Evolutionary conservation across 2,888 invertebrate species (phyloP).

Genomic region (Oscheius sp.): DNA sequence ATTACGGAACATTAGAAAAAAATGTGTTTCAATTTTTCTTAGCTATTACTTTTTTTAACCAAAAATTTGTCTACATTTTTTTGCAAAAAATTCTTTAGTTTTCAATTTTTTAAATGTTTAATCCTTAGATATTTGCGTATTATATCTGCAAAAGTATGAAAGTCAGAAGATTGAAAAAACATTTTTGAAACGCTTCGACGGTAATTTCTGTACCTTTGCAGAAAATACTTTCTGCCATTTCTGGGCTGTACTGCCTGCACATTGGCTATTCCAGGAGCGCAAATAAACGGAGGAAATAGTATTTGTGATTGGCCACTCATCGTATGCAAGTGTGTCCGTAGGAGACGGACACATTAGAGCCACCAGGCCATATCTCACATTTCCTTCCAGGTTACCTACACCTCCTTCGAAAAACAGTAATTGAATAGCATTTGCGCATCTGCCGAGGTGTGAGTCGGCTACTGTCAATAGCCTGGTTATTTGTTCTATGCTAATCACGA

Average conservation of each 20-base stretch:
- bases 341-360: neutral
- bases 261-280: slow-evolving; percentile 22
- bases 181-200: too few relatives aligned
- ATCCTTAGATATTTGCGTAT: too few relatives aligned
- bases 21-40: too few relatives aligned
- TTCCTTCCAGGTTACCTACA: neutral
- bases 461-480: neutral
- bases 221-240: neutral
- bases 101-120: too few relatives aligned
- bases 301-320: slow-evolving; percentile 28
- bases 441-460: neutral
- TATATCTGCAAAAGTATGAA: too few relatives aligned
- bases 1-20: too few relatives aligned
- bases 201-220: too few relatives aligned
- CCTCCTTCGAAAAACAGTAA: neutral
- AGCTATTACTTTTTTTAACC: too few relatives aligned
- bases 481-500: slow-evolving; percentile 17
- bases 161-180: too few relatives aligned
- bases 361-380: neutral
- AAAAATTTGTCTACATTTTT: too few relatives aligned
- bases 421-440: neutral
- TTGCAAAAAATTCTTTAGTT: too few relatives aligned
- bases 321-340: neutral
- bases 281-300: slow-evolving; percentile 32
- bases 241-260: neutral